Evolutionary conservation across 2,113 vertebrate genomes (phyloP).

Genomic region (Ellobius talpinus): DNA sequence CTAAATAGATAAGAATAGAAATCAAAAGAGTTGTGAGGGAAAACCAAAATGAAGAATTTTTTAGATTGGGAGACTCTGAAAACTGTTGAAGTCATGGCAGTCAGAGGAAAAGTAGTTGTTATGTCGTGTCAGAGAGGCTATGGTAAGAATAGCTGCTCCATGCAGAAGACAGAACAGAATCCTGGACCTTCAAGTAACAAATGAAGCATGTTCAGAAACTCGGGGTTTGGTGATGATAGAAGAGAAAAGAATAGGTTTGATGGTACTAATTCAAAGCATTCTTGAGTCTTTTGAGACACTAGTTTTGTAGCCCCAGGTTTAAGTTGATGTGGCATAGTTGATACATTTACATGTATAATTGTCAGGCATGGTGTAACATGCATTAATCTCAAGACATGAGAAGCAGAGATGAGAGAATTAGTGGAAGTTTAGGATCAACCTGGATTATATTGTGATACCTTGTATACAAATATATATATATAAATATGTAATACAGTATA

Average conservation of each 20-base stretch:
- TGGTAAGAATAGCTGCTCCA: neutral
- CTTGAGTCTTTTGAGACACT: neutral
- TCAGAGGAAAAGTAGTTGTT: neutral
- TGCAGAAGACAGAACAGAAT: neutral
- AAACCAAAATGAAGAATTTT: neutral
- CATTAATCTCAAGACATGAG: too few species aligned
- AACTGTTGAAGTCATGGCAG: neutral
- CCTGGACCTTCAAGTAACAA: neutral
- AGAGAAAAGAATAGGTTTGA: neutral
- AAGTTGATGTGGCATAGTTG: neutral
- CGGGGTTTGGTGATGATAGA: neutral
- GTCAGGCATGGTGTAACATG: neutral
- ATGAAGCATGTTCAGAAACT: neutral
- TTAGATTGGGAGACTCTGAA: neutral
- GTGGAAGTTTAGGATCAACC: too few species aligned
- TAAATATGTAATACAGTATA: too few species aligned
- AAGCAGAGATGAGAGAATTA: too few species aligned
- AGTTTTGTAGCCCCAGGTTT: neutral
- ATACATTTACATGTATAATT: neutral
- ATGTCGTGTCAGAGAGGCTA: neutral
- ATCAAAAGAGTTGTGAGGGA: neutral
- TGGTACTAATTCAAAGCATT: neutral
- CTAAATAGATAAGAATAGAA: neutral
- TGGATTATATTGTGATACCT: too few species aligned
- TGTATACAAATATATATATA: too few species aligned